A percentile compares a stretch with the other conserved stretches of the same genome.
phyloP scores from a whole-genome alignment of 1,140 invertebrate genomes.

The Stenopsyche tienmushanensis region DNA sequence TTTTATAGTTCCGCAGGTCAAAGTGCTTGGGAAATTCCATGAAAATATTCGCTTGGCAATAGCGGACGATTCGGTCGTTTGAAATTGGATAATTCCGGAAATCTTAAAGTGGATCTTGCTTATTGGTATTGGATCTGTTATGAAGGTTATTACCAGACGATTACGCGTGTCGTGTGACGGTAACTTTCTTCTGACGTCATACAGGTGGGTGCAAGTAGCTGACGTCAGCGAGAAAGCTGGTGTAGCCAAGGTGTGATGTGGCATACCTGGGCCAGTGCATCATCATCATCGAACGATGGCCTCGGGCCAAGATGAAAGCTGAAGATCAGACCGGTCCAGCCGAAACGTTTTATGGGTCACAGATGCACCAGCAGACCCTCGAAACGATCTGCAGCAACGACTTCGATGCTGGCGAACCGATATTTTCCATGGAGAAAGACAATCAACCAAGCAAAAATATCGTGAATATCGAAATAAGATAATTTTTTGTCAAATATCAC shows the following conservation, averaged over 20 bases:
- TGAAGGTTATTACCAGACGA: background rate
- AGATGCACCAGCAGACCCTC: slow-evolving; percentile 2
- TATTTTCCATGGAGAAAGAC: background rate
- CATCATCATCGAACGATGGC: slow-evolving; percentile 5
- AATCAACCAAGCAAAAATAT: no score
- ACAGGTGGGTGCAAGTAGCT: background rate
- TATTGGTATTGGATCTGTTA: background rate
- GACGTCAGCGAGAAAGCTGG: slow-evolving; percentile 26
- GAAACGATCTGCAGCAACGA: slow-evolving; percentile 2
- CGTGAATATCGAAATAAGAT: no score
- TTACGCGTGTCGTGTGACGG: background rate
- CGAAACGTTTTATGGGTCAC: slow-evolving; percentile 12
- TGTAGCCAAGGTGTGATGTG: slow-evolving; percentile 19
- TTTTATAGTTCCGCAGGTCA: no score
- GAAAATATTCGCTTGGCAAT: background rate
- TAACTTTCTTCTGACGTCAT: background rate
- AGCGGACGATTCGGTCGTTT: background rate
- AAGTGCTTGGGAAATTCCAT: background rate
- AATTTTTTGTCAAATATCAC: no score
- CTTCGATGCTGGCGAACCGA: background rate
- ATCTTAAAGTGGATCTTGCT: background rate
- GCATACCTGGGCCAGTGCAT: slow-evolving; percentile 21
- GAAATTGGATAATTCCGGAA: background rate
- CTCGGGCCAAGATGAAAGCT: slow-evolving; percentile 24
- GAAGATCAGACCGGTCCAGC: slow-evolving; percentile 4